Evolutionary conservation across 2,888 invertebrate species (phyloP).

Genomic region (Leptopilina myrica): DNA sequence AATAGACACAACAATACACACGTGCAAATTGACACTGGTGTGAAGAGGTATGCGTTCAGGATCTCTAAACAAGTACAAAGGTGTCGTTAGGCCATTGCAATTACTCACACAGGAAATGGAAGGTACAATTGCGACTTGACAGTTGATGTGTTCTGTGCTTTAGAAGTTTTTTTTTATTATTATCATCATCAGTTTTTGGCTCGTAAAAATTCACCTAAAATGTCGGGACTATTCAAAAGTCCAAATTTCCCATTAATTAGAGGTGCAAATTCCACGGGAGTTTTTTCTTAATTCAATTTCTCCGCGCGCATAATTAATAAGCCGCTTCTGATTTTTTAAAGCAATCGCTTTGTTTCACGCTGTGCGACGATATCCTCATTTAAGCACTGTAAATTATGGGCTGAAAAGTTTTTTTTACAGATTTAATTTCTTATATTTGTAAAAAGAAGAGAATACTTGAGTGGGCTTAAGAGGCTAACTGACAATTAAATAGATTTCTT

Average conservation of each 20-base stretch:
- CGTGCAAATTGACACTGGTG: conserved; percentile 46
- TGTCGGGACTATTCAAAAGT: background rate
- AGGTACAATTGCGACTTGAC: background rate
- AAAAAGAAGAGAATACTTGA: no score
- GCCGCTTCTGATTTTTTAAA: background rate
- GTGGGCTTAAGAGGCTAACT: background rate
- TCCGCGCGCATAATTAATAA: conserved; percentile 19
- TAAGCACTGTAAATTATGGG: background rate
- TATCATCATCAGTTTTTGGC: background rate
- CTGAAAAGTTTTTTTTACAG: background rate
- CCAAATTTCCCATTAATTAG: conserved; percentile 28
- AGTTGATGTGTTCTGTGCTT: background rate
- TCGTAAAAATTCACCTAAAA: conserved; percentile 6
- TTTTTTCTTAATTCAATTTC: background rate
- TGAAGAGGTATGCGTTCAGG: conserved; percentile 48
- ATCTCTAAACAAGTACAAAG: conserved; percentile 42
- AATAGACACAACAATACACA: conserved; percentile 21
- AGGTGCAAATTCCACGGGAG: background rate
- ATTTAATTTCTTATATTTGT: no score
- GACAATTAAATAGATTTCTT: background rate
- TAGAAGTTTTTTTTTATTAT: background rate
- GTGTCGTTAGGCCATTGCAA: conserved; percentile 40
- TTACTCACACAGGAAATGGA: conserved; percentile 10
- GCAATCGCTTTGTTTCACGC: background rate
- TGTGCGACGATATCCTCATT: background rate